Evolutionary conservation across 2,888 invertebrate species (phyloP), one percentile per base, ranked within the genome.

Genomic region (Spodoptera littoralis): DNA sequence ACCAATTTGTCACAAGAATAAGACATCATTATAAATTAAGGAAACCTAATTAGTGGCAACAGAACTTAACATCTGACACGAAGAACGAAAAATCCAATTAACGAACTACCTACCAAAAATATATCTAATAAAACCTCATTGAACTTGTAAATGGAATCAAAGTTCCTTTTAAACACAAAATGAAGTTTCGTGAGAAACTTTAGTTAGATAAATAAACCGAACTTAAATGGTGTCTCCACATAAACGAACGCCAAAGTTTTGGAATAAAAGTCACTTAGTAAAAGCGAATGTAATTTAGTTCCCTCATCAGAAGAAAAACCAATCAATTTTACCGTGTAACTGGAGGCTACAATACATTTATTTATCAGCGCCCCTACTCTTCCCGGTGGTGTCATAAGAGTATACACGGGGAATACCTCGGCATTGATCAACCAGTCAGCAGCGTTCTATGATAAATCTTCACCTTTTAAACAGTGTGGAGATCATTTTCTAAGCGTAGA

Each of bases 141-240:
- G 12, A 45, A 60, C 24, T 56, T 45, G 50, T 22, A 60, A 66
- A n/a, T 59, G 57, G 36, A 67, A 47, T 36, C 30, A 43, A 64
- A 67, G 51, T 67, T 70, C 27, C 48, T 70, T 69, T 70, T 45
- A 65, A 70, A 74, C 73, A 67, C 71, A 67, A 67, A 18, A 58
- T 70, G 49, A 76, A 66, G 60, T 67, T 78, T 71, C 67, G 44
- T 57, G 52, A 65, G 63, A 76, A 36, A 77, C 64, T 76, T 67
- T 43, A 61, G 64, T 71, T 71, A 58, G 60, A 72, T 78, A 78
- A 75, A 75, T 61, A 75, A 65, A 71, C 59, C 56, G 12, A 68
- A 71, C 60, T 75, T 76, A 75, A 76, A 75, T 67, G 67, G 67
- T 55, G 71, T 61, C 53, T 51, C 60, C 58, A 67, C 60, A 59